A percentile compares a stretch with the other conserved stretches of the same genome.
Evolutionary conservation across 2,888 invertebrate genomes (phyloP).

Genomic region (Drosophila suboccidentalis): DNA sequence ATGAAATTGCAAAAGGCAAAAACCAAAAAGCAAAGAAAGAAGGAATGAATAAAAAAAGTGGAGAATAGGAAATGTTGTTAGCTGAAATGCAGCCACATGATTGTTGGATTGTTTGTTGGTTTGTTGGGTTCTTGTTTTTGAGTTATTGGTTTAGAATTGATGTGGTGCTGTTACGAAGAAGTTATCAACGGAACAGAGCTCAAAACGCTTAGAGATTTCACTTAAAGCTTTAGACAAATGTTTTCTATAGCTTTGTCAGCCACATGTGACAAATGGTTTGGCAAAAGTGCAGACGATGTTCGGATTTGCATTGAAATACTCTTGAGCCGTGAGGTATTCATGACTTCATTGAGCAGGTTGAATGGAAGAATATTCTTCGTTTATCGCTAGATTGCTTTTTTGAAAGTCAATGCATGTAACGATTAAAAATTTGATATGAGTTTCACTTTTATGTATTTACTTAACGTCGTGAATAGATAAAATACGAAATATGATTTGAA

Average conservation of each 20-base stretch:
- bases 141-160: constrained; percentile 79
- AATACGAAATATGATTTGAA: too few species aligned
- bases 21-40: constrained; percentile 20
- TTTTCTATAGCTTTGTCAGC: constrained; percentile 46
- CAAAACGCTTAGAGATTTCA: constrained; percentile 54
- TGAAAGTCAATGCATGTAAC: too few species aligned
- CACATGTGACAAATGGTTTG: constrained; percentile 54
- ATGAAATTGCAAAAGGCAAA: constrained; percentile 68
- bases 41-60: constrained; percentile 18
- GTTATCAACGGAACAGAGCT: constrained; percentile 32
- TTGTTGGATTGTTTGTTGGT: constrained; percentile 42
- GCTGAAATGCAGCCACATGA: constrained; percentile 73
- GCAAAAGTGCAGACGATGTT: constrained; percentile 28
- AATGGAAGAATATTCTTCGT: too few species aligned
- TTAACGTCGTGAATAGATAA: too few species aligned
- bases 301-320: constrained; percentile 49
- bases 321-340: constrained; percentile 12
- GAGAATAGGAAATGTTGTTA: constrained; percentile 52
- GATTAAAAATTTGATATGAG: too few species aligned
- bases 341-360: background rate
- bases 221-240: constrained; percentile 59
- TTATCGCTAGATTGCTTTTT: too few species aligned
- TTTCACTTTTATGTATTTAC: too few species aligned
- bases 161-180: constrained; percentile 34
- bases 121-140: constrained; percentile 67